A percentile compares a stretch with the other conserved stretches of the same genome.
Evolutionary conservation across 2,888 invertebrate species (phyloP).

Genomic region (Dasysyrphus albostriatus): DNA sequence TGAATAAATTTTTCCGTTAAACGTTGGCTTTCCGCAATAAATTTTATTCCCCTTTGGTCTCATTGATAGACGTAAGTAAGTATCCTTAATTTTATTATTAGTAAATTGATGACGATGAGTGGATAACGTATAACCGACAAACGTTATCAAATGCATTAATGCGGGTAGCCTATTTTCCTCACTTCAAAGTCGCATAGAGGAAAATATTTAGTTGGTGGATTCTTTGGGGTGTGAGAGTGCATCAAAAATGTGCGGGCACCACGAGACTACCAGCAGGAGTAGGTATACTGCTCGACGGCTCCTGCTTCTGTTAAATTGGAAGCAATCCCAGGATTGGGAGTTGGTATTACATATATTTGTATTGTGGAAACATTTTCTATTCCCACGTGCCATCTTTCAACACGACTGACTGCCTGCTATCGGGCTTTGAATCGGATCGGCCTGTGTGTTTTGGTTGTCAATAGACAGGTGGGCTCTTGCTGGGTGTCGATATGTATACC

Average conservation of each 20-base stretch:
- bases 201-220: not conserved
- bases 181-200: constrained; percentile 3
- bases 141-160: constrained; percentile 27
- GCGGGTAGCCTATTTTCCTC: constrained; percentile 52
- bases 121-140: constrained; percentile 45
- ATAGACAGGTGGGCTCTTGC: constrained; percentile 70
- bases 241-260: constrained; percentile 63
- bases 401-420: constrained; percentile 30
- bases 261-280: constrained; percentile 62
- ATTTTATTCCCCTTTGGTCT: not conserved
- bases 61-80: constrained; percentile 37
- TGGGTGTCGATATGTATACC: constrained; percentile 25
- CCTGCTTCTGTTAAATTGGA: constrained; percentile 38
- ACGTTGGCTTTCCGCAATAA: constrained; percentile 14
- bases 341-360: too few relatives aligned
- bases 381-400: constrained; percentile 71
- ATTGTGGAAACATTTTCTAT: constrained; percentile 33
- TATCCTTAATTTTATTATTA: constrained; percentile 68
- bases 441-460: constrained; percentile 17
- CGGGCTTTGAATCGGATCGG: not conserved
- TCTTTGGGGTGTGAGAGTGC: constrained; percentile 29
- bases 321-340: constrained; percentile 33
- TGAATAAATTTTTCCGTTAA: constrained; percentile 58
- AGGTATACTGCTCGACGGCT: not conserved
- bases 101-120: constrained; percentile 61